phyloP scores from a whole-genome alignment of 23 tunicate genomes.

The Halocynthia roretzi region DNA sequence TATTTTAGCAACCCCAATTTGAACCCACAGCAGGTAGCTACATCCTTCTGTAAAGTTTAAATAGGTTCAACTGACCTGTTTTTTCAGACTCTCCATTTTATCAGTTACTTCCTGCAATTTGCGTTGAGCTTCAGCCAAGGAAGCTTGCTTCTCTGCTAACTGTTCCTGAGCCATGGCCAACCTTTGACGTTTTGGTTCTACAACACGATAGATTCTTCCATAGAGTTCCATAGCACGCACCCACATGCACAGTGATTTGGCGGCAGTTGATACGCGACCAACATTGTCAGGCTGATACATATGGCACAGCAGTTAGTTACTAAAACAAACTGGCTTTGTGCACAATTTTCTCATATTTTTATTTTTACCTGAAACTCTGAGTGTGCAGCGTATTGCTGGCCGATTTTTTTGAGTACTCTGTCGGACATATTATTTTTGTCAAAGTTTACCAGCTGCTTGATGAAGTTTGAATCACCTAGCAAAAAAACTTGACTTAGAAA shows the following conservation, averaged over 20 bases:
- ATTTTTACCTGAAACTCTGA: slow-evolving; percentile 77
- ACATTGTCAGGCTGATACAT: slow-evolving; percentile 85
- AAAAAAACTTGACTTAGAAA: neutral
- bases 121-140: slow-evolving; percentile 77
- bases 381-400: slow-evolving; percentile 85
- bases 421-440: slow-evolving; percentile 98
- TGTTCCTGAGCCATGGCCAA: slow-evolving; percentile 80
- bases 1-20: no score
- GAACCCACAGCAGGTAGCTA: no score
- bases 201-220: slow-evolving; percentile 90
- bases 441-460: slow-evolving; percentile 85
- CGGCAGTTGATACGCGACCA: slow-evolving; percentile 93
- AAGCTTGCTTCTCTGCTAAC: slow-evolving; percentile 95
- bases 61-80: slow-evolving; percentile 32
- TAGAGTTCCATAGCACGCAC: slow-evolving; percentile 97
- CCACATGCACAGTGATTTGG: slow-evolving; percentile 97
- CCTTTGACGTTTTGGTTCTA: slow-evolving; percentile 94
- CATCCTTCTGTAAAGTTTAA: no score
- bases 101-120: slow-evolving; percentile 81
- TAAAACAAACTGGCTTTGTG: neutral
- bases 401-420: slow-evolving; percentile 90
- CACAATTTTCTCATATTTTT: neutral
- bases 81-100: slow-evolving; percentile 79
- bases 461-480: slow-evolving; percentile 85
- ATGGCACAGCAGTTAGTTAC: neutral